Evolutionary conservation across 1,140 invertebrate species (phyloP).

Genomic region (Ganaspis sp.): DNA sequence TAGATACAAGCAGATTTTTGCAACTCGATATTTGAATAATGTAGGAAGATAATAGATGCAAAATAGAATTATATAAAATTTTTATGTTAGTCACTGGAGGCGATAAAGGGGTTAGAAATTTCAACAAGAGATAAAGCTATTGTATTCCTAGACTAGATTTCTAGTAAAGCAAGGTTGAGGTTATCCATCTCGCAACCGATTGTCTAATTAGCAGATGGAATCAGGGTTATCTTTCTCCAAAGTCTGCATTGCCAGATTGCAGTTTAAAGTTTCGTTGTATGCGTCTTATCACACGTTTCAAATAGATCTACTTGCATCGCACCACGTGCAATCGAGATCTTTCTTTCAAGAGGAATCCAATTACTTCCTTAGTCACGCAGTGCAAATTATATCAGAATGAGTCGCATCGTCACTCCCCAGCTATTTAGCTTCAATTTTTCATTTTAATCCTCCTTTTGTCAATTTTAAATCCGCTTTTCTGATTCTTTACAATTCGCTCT

Average conservation of each 20-base stretch:
- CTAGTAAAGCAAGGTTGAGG: conserved; percentile 22
- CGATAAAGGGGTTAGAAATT: neutral
- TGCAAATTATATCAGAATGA: conserved; percentile 18
- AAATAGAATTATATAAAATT: neutral
- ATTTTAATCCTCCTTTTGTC: neutral
- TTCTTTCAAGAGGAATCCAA: conserved; percentile 22
- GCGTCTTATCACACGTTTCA: conserved; percentile 18
- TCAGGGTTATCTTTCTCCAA: conserved; percentile 27
- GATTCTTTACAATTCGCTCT: too few species aligned
- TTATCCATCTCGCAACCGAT: conserved; percentile 17
- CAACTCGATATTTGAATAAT: too few species aligned
- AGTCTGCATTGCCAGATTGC: conserved; percentile 12
- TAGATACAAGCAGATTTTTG: too few species aligned
- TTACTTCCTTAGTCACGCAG: conserved; percentile 18
- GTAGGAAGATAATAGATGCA: neutral
- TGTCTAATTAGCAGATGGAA: conserved; percentile 8
- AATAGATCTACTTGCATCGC: conserved; percentile 13
- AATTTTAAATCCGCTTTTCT: neutral
- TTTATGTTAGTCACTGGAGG: neutral
- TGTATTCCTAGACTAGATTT: conserved; percentile 8
- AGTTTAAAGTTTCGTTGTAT: conserved; percentile 3
- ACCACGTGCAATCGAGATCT: conserved; percentile 16
- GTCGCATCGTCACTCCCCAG: neutral
- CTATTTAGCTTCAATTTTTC: neutral
- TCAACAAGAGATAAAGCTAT: conserved; percentile 4